Conservation (phyloP, 2,797 vertebrate genomes). For the Manis javanica region DNA sequence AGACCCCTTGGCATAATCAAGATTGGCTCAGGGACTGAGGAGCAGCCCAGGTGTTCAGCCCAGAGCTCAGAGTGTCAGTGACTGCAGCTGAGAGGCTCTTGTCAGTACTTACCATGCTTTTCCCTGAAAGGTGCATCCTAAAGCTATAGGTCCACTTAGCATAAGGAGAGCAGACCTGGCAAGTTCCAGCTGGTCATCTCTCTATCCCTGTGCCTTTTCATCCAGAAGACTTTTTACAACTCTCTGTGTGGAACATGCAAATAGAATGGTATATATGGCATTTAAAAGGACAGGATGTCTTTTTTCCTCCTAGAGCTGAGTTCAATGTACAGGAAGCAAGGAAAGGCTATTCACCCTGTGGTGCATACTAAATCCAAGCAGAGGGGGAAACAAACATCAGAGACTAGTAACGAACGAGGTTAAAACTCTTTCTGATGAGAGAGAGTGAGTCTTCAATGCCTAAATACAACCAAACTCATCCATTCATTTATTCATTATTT, state of each 20-base stretch:
- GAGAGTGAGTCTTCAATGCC: not conserved
- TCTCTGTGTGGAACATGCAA: not conserved
- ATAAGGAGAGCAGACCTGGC: not conserved
- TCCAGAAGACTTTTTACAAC: not conserved
- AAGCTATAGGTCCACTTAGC: not conserved
- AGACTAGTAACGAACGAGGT: not conserved
- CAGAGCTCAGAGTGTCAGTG: not conserved
- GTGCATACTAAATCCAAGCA: not conserved
- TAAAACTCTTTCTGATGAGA: constrained; percentile 12
- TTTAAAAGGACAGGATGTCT: not conserved
- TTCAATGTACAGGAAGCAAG: not conserved
- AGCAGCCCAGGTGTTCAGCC: not conserved
- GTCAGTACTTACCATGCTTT: not conserved
- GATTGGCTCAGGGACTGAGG: not conserved
- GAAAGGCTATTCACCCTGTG: not conserved
- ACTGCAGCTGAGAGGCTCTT: not conserved
- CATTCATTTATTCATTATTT: not conserved
- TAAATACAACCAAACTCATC: not conserved
- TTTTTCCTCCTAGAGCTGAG: constrained; percentile 7
- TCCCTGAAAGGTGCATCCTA: not conserved
- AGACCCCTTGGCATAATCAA: not conserved
- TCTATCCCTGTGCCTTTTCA: not conserved
- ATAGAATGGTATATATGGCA: not conserved
- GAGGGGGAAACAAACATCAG: not conserved
- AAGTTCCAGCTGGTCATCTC: not conserved